Base-by-base conservation (phyloP, 2,797 vertebrate species). In the Poecilia gillii region DNA sequence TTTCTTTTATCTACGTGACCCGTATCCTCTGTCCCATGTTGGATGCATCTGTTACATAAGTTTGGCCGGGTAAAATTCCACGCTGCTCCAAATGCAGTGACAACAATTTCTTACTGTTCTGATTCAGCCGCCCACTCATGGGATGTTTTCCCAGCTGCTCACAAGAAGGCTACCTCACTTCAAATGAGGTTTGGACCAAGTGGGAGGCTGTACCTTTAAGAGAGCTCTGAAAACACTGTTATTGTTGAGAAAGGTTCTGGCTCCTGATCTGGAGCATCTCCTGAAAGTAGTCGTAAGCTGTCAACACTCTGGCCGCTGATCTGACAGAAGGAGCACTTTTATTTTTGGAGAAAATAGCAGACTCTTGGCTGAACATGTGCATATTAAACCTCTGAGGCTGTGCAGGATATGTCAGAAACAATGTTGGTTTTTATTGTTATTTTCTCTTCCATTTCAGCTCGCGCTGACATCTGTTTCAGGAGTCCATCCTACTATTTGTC, bases 121-220 rank as follows among this genome's bases (percentile, higher is more conserved):
- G 72, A 85, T 89, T 84, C 84, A 83, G 79, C 91, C 87, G 20
- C 94, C 92, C 92, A 92, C 93, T 87, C 82, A 3, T 72, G 85
- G 88, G 90, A 94, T 94, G 94, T 94, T 92, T 94, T 91, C 88
- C 87, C 92, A 95, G 93, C 93, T 94, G 91, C 90, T 93, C 84
- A 87, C 88, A 82, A 86, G 91, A 86, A 89, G 84, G 88, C 90
- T 90, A 90, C 90, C 81, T 91, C 78, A 79, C 85, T 85, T 91
- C 84, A 90, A 87, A 90, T 81, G 72, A 81, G 75, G 68, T 84
- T 81, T 81, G 68, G 81, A 83, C 71, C 51, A 43, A 80, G 3
- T 49, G 23, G 43, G 55, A 72, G 43, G 74, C 73, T 81, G 77
- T 47, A 86, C 80, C 86, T 90, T 82, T 72, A 73, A 74, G 78